Evolutionary conservation across 2,113 vertebrate species (phyloP), one percentile per base, ranked within the genome.

Genomic region (Centrocercus urophasianus): DNA sequence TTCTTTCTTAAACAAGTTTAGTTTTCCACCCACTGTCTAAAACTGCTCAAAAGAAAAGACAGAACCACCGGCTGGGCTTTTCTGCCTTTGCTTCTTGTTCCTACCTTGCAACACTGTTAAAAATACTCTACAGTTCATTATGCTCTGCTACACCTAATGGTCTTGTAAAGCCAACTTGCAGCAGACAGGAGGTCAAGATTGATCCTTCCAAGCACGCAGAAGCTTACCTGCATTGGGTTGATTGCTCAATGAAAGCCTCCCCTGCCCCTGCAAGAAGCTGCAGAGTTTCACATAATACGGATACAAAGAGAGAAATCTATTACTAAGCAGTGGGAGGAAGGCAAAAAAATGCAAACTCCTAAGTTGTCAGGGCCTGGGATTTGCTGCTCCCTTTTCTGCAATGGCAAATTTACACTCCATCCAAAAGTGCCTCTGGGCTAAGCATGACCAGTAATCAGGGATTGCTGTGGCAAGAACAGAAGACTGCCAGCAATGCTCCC

Each of bases 41-140:
- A 28, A 67, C 32, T 3, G 15, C 0, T 0, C 0, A 0, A 74
- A 32, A 47, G 27, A 79, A n/a, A 63, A 50, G 32, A 36, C 1
- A 0, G 74, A 84, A 32, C 0, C 50, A n/a, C 25, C 6, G 0
- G 0, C 30, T 43, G 21, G 32, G 19, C 30, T 38, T 16, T 56
- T 77, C 18, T 83, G 57, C 25, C 38, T 48, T 69, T 11, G 0
- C 15, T 64, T 22, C n/a, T 6, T 4, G 18, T 36, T 85, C 69
- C 69, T 36, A 87, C 50, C 57, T 60, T 57, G 75, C 47, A 42
- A 5, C 13, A 32, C 65, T 59, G 12, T 84, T 65, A 78, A 47
- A 78, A 42, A 69, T 32, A 24, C 42, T 54, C n/a, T 8, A 14
- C 13, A 86, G 64, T 61, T 84, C 32, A 45, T 0, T 50, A 43